Percentiles rank a stretch among this genome's conserved stretches.
These are phyloP conservation scores for Cheirogaleus major DNA, from an alignment of 2,797 vertebrate genomes.

Conservation along the genomic window DNA sequence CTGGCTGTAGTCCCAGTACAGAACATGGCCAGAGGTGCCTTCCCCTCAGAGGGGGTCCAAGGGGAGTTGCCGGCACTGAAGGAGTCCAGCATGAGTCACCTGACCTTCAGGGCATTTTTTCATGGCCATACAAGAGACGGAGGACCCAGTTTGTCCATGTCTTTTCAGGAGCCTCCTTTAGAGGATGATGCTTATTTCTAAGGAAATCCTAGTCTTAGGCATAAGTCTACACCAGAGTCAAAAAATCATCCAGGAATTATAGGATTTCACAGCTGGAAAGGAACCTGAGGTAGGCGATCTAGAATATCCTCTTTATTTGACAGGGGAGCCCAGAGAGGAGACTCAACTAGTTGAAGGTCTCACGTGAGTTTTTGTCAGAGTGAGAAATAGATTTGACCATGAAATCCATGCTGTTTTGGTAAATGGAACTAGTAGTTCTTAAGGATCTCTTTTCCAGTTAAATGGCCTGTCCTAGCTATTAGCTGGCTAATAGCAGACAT, in stretches of 20 bases:
- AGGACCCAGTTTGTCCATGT: not conserved
- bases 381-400: not conserved
- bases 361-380: not conserved
- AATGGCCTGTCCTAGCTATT: not conserved
- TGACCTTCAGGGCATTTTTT: not conserved
- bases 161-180: not conserved
- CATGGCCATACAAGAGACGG: not conserved
- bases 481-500: not conserved
- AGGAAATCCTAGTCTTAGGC: not conserved
- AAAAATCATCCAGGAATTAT: not conserved
- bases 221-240: not conserved
- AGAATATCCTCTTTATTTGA: not conserved
- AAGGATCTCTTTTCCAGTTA: not conserved
- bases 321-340: not conserved
- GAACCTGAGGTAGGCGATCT: not conserved
- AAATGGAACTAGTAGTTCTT: not conserved
- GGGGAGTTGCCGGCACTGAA: not conserved
- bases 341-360: not conserved
- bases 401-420: not conserved
- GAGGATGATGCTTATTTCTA: not conserved
- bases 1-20: not conserved
- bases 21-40: not conserved
- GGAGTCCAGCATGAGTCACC: not conserved
- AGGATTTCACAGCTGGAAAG: not conserved
- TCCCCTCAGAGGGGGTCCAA: not conserved